Evolutionary conservation across 2,797 vertebrate species (phyloP).

Genomic region (Gymnoscopelus microlampas): DNA sequence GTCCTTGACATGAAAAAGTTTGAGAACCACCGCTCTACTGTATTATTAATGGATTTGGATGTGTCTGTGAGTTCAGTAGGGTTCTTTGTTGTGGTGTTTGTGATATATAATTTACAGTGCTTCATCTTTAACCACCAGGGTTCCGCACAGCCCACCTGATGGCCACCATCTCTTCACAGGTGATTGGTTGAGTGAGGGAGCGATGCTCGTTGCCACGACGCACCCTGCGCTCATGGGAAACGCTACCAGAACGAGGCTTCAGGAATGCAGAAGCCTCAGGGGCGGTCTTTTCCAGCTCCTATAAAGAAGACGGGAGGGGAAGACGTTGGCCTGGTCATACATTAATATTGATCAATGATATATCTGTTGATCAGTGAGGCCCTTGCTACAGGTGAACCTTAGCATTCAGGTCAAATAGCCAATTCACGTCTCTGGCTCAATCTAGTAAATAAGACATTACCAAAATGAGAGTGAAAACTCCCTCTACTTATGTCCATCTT

Average conservation of each 20-base stretch:
- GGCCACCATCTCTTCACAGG: constrained; percentile 76
- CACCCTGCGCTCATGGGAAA: constrained; percentile 70
- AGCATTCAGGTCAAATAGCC: constrained; percentile 8
- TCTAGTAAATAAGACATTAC: constrained; percentile 25
- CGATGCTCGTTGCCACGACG: constrained; percentile 75
- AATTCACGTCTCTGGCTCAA: constrained; percentile 5
- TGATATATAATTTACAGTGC: no score
- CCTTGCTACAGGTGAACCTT: constrained; percentile 11
- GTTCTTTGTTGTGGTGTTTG: no score
- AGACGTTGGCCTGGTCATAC: neutral
- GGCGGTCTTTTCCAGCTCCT: constrained; percentile 83
- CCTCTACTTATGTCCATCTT: constrained; percentile 28
- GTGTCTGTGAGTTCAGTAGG: no score
- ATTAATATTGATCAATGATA: neutral
- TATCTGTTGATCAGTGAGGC: neutral
- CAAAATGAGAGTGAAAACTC: constrained; percentile 44
- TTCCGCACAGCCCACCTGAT: constrained; percentile 68
- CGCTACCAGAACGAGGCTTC: constrained; percentile 75
- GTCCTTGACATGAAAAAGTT: no score
- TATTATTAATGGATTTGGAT: no score
- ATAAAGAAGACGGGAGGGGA: constrained; percentile 7
- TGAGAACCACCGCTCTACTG: no score
- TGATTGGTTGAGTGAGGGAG: constrained; percentile 82
- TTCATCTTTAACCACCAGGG: neutral
- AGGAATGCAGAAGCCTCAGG: constrained; percentile 69